phyloP scores from a whole-genome alignment of 2,888 invertebrate genomes.

The Torymus texanus region DNA sequence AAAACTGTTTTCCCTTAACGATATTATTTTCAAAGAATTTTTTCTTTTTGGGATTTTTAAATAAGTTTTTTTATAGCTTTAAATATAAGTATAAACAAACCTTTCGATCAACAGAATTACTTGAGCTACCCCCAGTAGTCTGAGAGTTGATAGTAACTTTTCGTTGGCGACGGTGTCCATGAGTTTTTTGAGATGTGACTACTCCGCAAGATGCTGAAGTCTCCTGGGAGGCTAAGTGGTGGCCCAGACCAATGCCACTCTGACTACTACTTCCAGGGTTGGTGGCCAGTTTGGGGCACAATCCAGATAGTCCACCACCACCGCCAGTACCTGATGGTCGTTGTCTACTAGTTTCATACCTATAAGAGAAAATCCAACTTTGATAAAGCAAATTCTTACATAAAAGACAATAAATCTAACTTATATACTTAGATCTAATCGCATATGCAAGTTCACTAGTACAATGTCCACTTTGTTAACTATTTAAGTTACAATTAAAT shows the following conservation, averaged over 20 bases:
- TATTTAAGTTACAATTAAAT: too few species aligned
- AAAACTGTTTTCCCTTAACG: too few species aligned
- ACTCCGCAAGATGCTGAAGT: constrained; percentile 66
- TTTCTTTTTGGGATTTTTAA: too few species aligned
- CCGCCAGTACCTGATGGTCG: constrained; percentile 71
- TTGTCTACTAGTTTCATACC: constrained; percentile 75
- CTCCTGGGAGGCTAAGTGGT: constrained; percentile 73
- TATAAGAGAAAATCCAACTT: constrained; percentile 57
- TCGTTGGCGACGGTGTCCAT: constrained; percentile 70
- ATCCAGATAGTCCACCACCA: constrained; percentile 70
- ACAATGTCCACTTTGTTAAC: neutral
- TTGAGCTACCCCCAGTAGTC: constrained; percentile 62
- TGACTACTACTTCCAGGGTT: constrained; percentile 69
- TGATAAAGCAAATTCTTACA: neutral
- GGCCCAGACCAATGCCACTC: constrained; percentile 70
- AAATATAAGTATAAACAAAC: constrained; percentile 55
- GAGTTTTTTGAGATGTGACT: constrained; percentile 67
- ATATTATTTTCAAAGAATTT: too few species aligned
- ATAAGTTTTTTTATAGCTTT: too few species aligned
- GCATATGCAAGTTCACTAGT: neutral
- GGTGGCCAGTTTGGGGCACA: constrained; percentile 72
- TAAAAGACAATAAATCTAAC: neutral
- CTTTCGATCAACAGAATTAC: constrained; percentile 68
- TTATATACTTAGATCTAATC: neutral
- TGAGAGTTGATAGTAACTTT: constrained; percentile 71